Evolutionary conservation across 2,113 vertebrate species (phyloP).

Genomic region (Trichomycterus rosablanca): DNA sequence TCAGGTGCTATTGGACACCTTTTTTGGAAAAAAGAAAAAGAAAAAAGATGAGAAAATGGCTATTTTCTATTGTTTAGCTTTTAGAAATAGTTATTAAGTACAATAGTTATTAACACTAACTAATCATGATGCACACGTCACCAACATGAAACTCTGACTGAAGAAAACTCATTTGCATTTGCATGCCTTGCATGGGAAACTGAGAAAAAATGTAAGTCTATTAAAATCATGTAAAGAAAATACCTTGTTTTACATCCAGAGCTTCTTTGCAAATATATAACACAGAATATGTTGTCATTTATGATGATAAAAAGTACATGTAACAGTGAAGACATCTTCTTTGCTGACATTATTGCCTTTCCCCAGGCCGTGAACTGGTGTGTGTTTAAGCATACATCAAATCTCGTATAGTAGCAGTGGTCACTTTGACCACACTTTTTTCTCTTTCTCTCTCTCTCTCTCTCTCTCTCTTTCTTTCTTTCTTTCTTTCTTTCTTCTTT

Average conservation of each 20-base stretch:
- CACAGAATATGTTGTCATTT: conserved; percentile 71
- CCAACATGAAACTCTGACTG: conserved; percentile 37
- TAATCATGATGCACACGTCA: conserved; percentile 37
- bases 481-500: conserved; percentile 9
- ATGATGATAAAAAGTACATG: conserved; percentile 41
- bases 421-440: conserved; percentile 4
- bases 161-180: conserved; percentile 73
- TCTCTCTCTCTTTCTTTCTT: too few species aligned
- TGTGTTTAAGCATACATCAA: conserved; percentile 48
- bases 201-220: conserved; percentile 76
- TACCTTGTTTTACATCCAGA: conserved; percentile 75
- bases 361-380: conserved; percentile 53
- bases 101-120: conserved; percentile 23
- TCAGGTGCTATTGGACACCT: conserved; percentile 39
- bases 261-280: conserved; percentile 76
- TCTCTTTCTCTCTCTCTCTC: too few species aligned
- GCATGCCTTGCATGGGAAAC: conserved; percentile 94
- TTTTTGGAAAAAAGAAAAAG: conserved; percentile 8
- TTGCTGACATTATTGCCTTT: conserved; percentile 71
- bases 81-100: too few species aligned
- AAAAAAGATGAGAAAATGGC: conserved; percentile 35
- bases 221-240: conserved; percentile 54
- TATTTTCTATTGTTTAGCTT: conserved; percentile 32
- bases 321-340: conserved; percentile 61
- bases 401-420: conserved; percentile 39